Conservation (phyloP, 2,113 vertebrate genomes). For the Calidris pygmaea region DNA sequence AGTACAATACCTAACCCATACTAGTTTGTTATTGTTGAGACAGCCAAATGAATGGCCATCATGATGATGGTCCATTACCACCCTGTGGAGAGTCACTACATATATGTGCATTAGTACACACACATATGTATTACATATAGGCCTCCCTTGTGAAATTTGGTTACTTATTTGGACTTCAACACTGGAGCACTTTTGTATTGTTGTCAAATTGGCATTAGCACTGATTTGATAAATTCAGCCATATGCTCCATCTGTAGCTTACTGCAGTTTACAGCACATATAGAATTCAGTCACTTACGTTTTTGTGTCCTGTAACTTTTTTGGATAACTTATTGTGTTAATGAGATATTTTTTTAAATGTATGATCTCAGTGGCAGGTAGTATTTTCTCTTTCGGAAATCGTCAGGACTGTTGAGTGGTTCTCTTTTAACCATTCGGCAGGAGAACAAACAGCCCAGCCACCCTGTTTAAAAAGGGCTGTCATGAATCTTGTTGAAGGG, state of each 20-base stretch:
- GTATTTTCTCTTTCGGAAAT: neutral
- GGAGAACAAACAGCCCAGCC: neutral
- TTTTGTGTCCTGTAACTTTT: neutral
- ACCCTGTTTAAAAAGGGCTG: neutral
- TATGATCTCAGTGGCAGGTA: neutral
- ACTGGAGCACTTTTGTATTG: neutral
- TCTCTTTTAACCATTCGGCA: neutral
- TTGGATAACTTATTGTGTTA: neutral
- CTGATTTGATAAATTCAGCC: neutral
- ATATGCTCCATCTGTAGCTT: neutral
- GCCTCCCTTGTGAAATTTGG: neutral
- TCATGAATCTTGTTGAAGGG: neutral
- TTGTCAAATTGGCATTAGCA: neutral
- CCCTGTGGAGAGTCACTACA: neutral
- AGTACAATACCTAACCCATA: neutral
- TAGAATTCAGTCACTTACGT: neutral
- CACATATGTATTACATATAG: neutral
- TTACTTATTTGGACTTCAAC: neutral
- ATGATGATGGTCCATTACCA: neutral
- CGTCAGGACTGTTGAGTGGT: neutral
- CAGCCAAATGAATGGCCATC: neutral
- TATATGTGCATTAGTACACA: accelerated
- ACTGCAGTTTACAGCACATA: neutral
- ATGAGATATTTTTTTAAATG: neutral
- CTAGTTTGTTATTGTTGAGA: neutral